A percentile compares a stretch with the other conserved stretches of the same genome.
phyloP scores from a whole-genome alignment of 2,113 vertebrate genomes.

The Dinomys branickii region DNA sequence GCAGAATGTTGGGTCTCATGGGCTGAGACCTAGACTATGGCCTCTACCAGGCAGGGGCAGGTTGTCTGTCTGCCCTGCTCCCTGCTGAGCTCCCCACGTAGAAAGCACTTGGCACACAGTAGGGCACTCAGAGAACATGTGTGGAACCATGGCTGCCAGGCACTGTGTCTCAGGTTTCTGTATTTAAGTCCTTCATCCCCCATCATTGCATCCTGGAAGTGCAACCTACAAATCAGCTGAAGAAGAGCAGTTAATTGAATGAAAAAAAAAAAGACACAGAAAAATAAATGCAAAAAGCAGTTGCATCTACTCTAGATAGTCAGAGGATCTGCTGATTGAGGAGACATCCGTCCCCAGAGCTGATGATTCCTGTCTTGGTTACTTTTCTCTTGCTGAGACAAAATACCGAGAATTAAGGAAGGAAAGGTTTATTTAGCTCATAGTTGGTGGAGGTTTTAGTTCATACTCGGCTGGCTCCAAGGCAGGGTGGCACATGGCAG shows the following conservation, averaged over 20 bases:
- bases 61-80: neutral
- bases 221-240: neutral
- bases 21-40: neutral
- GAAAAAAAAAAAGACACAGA: neutral
- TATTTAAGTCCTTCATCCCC: neutral
- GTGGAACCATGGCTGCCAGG: neutral
- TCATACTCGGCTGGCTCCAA: no score
- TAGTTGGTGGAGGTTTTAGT: no score
- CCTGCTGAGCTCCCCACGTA: neutral
- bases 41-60: accelerated
- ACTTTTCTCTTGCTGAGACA: no score
- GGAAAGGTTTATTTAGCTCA: no score
- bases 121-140: neutral
- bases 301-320: neutral
- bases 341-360: neutral
- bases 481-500: no score
- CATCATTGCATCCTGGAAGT: neutral
- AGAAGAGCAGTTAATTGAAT: neutral
- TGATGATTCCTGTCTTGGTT: no score
- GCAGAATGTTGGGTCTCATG: neutral
- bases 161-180: neutral
- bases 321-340: neutral
- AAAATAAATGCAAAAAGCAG: neutral
- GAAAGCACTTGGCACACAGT: neutral
- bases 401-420: no score